These are phyloP conservation scores for Tragulus kanchil DNA, from an alignment of 2,113 vertebrate species.

Conservation along the genomic window DNA sequence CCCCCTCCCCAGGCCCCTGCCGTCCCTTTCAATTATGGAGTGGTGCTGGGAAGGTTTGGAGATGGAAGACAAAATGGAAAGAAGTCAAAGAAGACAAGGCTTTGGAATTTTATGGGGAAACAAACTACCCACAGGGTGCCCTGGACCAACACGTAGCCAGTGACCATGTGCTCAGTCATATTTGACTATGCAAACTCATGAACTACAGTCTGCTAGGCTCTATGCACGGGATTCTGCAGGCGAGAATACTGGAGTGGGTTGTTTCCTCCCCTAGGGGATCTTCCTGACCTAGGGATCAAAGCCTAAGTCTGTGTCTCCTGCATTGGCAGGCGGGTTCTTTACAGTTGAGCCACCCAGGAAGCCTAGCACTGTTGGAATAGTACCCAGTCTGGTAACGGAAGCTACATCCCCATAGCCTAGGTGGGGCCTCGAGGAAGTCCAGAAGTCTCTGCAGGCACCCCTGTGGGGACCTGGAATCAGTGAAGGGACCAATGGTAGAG, in stretches of 20 bases:
- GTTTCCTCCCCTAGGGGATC: neutral
- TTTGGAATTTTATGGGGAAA: neutral
- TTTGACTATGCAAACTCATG: neutral
- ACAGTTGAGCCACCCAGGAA: neutral
- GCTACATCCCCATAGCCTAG: neutral
- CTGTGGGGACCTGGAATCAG: neutral
- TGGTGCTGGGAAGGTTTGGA: neutral
- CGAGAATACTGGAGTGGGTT: neutral
- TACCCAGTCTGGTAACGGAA: neutral
- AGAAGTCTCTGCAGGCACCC: neutral
- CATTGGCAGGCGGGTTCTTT: neutral
- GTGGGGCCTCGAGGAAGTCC: neutral
- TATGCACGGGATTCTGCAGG: neutral
- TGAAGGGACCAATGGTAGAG: neutral
- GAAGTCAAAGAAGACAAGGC: neutral
- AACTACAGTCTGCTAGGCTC: neutral
- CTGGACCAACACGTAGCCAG: fast-evolving
- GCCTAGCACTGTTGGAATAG: neutral
- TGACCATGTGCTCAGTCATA: neutral
- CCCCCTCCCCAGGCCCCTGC: neutral
- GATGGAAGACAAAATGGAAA: neutral
- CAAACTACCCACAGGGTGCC: too few species aligned
- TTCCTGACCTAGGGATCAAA: neutral
- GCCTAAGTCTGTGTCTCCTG: neutral
- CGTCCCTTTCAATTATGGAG: neutral